A percentile compares a stretch with the other conserved stretches of the same genome.
Evolutionary conservation across 1,140 invertebrate species (phyloP).

Genomic region (Dysdera silvatica): DNA sequence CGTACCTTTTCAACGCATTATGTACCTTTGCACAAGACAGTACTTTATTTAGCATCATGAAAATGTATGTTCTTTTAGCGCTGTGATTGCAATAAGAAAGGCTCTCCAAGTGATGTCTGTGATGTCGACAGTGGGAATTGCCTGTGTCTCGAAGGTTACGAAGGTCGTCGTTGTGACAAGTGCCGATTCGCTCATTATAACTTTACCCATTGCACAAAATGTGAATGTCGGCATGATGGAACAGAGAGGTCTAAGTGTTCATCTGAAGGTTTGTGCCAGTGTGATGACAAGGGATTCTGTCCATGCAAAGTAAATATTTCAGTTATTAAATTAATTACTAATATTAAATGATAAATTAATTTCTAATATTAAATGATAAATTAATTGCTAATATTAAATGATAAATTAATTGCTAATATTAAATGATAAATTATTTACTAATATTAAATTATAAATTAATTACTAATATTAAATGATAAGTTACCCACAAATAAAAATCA

Average conservation of each 20-base stretch:
- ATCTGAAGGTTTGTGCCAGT: slow-evolving; percentile 49
- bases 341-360: too few relatives aligned
- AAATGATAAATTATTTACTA: too few relatives aligned
- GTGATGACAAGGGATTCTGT: slow-evolving; percentile 70
- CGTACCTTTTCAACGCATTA: too few relatives aligned
- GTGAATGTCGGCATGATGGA: slow-evolving; percentile 65
- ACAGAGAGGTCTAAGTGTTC: slow-evolving; percentile 54
- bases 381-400: too few relatives aligned
- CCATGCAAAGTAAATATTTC: slow-evolving; percentile 63
- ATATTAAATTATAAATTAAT: too few relatives aligned
- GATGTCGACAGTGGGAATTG: slow-evolving; percentile 67
- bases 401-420: too few relatives aligned
- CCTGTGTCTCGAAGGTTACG: slow-evolving; percentile 68
- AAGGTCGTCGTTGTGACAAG: slow-evolving; percentile 65
- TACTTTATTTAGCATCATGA: too few relatives aligned
- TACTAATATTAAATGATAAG: too few relatives aligned
- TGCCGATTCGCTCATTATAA: slow-evolving; percentile 78
- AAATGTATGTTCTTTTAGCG: slow-evolving; percentile 44
- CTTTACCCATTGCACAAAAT: slow-evolving; percentile 76
- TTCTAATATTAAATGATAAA: too few relatives aligned
- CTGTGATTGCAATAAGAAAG: slow-evolving; percentile 65
- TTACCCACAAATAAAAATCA: too few relatives aligned
- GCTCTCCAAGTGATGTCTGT: slow-evolving; percentile 64
- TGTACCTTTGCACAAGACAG: too few relatives aligned
- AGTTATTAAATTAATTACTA: too few relatives aligned